Base-by-base conservation (phyloP, 30 jellyfish, hydroid and myxozoan genomes). In the Hydractinia symbiolongicarpus region DNA sequence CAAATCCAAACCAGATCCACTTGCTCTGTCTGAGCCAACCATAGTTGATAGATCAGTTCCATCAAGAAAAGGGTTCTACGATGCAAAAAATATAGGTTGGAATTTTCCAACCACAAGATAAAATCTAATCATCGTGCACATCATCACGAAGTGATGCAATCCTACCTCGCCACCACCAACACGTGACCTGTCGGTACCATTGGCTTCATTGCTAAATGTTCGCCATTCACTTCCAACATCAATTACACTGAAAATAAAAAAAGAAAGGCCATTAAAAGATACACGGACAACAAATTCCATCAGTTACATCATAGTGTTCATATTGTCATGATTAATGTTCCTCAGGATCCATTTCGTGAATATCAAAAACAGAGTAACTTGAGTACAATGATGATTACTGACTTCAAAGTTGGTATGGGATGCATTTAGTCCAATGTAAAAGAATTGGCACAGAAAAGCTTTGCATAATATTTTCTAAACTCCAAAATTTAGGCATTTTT, bases 161-260 rank as follows among this genome's bases (percentile, higher is more conserved):
- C 74, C 56, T 77, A 94, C 99, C 91, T 94, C 99, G 13, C 96
- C 60, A 19, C 95, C 95, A 62, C 99, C 99, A 52, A 88, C 99
- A 79, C 99, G 95, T n/a, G 96, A 94, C 40, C 99, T 85, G 80
- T 94, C 99, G 50, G 77, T 77, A 20, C 96, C 81, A 67, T 86
- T 88, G 51, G 88, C 78, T 62, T 94, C 99, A 82, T 88, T 88
- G 61, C 96, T 85, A 53, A 94, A 94, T 66, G 99, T 94, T 54
- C 99, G 86, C 99, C 99, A 94, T 54, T 94, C 99, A 56, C 97
- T 85, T 17, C 99, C 99, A 80, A 94, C 99, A 82, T 94, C 99
- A 14, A 94, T 82, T 17, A 94, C 99, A 58, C 99, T 94, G 56
- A 55, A 76, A 61, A 53, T 51, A 49, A 57, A 10, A 61, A 50